phyloP scores from a whole-genome alignment of 2,113 vertebrate genomes.

The Bubo blakistoni region DNA sequence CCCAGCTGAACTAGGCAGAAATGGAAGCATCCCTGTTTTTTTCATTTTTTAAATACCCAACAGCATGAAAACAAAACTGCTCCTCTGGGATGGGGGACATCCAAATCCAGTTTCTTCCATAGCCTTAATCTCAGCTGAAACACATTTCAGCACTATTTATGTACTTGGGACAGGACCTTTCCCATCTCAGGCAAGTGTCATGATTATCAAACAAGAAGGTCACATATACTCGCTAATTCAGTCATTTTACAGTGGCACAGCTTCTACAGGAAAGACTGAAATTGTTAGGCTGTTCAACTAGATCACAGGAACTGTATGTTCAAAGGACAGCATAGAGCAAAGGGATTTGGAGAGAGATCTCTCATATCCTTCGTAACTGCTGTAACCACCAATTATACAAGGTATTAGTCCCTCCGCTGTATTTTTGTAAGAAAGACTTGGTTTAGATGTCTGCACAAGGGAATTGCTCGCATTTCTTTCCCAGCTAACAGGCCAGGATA shows the following conservation, averaged over 20 bases:
- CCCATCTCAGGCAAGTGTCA: background rate
- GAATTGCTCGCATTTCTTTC: background rate
- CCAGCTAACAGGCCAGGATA: background rate
- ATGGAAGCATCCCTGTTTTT: background rate
- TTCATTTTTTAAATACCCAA: background rate
- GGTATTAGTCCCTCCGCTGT: background rate
- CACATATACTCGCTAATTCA: background rate
- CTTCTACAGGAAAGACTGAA: background rate
- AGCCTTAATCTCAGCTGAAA: background rate
- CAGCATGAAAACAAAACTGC: background rate
- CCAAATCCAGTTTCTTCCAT: background rate
- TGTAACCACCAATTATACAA: background rate
- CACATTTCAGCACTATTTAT: background rate
- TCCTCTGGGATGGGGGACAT: background rate
- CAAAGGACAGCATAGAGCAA: background rate
- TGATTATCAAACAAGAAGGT: background rate
- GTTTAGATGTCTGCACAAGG: background rate
- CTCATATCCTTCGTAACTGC: background rate
- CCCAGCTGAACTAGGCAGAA: background rate
- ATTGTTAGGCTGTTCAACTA: background rate
- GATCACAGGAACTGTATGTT: background rate
- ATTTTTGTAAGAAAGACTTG: background rate
- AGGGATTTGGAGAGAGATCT: background rate
- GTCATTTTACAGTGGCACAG: background rate
- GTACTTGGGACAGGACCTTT: background rate